phyloP scores from a whole-genome alignment of 2,888 invertebrate genomes.

The Trichogramma evanescens region DNA sequence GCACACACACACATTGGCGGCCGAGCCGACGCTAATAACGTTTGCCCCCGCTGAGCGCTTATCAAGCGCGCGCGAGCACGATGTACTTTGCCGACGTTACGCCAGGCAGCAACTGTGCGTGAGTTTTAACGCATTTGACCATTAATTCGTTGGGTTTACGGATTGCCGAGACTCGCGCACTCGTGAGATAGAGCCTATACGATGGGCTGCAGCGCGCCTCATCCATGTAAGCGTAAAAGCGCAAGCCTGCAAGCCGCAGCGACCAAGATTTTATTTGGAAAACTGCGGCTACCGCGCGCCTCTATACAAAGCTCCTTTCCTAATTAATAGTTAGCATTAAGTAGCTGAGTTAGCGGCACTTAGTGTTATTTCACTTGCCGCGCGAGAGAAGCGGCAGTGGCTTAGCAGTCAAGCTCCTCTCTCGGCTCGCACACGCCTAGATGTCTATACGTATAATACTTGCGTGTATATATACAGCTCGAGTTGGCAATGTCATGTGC shows the following conservation, averaged over 20 bases:
- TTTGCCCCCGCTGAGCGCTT: constrained; percentile 6
- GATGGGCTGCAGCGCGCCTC: too few species aligned
- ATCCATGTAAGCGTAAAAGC: too few species aligned
- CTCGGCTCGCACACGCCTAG: too few species aligned
- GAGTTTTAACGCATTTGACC: background rate
- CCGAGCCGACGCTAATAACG: constrained; percentile 17
- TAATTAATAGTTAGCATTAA: constrained; percentile 23
- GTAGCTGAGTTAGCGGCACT: constrained; percentile 22
- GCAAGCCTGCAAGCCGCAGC: too few species aligned
- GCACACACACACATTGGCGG: background rate
- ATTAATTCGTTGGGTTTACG: constrained; percentile 19
- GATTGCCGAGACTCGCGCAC: constrained; percentile 5
- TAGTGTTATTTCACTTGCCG: background rate
- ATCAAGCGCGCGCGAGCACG: constrained; percentile 4
- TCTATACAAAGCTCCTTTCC: background rate
- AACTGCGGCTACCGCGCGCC: background rate
- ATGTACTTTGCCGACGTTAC: background rate
- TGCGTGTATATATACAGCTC: too few species aligned
- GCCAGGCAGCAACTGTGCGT: background rate
- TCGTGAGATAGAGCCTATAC: too few species aligned
- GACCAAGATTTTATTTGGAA: too few species aligned
- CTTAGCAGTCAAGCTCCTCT: too few species aligned
- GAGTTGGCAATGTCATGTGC: constrained; percentile 2
- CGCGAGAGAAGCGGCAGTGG: background rate
- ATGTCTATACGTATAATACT: too few species aligned